phyloP scores from a whole-genome alignment of 1,140 invertebrate species.

The Zophobas atratus region DNA sequence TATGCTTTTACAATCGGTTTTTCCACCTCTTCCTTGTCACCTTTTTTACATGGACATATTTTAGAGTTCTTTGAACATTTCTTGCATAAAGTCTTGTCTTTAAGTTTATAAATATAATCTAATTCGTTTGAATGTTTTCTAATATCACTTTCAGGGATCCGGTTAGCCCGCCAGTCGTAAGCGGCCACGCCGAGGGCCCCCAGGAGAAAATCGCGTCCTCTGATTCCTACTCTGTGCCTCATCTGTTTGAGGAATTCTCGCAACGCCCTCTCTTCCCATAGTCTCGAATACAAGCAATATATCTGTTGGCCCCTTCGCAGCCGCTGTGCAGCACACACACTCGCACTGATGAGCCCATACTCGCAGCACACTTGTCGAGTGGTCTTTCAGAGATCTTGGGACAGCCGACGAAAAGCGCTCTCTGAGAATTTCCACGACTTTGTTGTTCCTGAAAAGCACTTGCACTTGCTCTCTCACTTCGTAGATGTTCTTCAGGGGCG shows the following conservation, averaged over 20 bases:
- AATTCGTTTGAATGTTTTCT: constrained; percentile 70
- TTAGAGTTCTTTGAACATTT: constrained; percentile 43
- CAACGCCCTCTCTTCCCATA: constrained; percentile 75
- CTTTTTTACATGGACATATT: constrained; percentile 19
- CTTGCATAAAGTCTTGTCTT: constrained; percentile 72
- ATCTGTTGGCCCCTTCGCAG: constrained; percentile 75
- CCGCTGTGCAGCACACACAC: constrained; percentile 77
- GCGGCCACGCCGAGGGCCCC: constrained; percentile 66
- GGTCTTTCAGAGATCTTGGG: constrained; percentile 62
- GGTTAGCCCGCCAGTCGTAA: constrained; percentile 73
- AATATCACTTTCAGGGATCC: constrained; percentile 71
- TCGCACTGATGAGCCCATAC: constrained; percentile 76
- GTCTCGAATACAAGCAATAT: constrained; percentile 74
- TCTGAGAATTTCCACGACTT: constrained; percentile 45
- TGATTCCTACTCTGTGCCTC: constrained; percentile 66
- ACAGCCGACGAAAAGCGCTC: not conserved
- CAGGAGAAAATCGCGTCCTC: constrained; percentile 68
- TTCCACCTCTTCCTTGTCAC: not conserved
- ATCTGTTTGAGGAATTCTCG: constrained; percentile 72
- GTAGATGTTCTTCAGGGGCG: constrained; percentile 44
- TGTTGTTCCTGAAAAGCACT: constrained; percentile 49
- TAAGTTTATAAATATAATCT: constrained; percentile 70
- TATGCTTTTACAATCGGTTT: constrained; percentile 60
- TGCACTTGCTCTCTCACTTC: constrained; percentile 45
- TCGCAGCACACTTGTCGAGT: constrained; percentile 69